These are phyloP conservation scores for Plestiodon gilberti DNA, from an alignment of 2,113 vertebrate genomes.

Conservation along the genomic window DNA sequence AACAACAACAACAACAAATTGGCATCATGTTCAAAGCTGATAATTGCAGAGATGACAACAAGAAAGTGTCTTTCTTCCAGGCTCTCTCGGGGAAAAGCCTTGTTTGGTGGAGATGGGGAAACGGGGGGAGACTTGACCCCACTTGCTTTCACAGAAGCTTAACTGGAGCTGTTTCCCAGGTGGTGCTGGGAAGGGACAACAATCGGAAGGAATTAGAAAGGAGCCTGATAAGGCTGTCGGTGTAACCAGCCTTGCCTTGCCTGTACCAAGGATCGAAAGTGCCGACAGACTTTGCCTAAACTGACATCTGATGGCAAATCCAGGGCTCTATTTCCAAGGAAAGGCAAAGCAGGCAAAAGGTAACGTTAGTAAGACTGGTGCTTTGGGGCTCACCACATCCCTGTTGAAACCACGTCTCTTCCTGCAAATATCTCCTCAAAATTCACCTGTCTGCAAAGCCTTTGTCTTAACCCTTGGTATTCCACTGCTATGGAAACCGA, in stretches of 20 bases:
- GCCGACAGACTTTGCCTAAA: too few relatives aligned
- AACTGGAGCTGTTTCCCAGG: constrained; percentile 38
- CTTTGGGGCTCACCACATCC: background rate
- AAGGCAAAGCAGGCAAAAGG: too few relatives aligned
- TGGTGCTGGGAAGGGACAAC: constrained; percentile 20
- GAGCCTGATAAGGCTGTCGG: constrained; percentile 7
- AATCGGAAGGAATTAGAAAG: background rate
- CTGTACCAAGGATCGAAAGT: constrained; percentile 30
- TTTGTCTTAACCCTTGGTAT: background rate
- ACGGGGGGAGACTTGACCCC: constrained; percentile 63
- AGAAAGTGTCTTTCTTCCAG: constrained; percentile 64
- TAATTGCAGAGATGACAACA: constrained; percentile 76
- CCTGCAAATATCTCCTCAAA: background rate
- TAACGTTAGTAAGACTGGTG: background rate
- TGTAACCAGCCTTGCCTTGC: constrained; percentile 17
- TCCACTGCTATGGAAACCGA: too few relatives aligned
- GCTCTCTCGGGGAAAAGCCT: constrained; percentile 58
- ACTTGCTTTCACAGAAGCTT: constrained; percentile 61
- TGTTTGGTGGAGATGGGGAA: constrained; percentile 29
- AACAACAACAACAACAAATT: constrained; percentile 84
- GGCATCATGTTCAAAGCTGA: constrained; percentile 76
- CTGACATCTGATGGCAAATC: background rate
- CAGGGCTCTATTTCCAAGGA: background rate
- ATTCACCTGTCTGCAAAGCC: background rate
- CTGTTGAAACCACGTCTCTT: background rate